Evolutionary conservation across 2,113 vertebrate species (phyloP).

Genomic region (Mustela nigripes): DNA sequence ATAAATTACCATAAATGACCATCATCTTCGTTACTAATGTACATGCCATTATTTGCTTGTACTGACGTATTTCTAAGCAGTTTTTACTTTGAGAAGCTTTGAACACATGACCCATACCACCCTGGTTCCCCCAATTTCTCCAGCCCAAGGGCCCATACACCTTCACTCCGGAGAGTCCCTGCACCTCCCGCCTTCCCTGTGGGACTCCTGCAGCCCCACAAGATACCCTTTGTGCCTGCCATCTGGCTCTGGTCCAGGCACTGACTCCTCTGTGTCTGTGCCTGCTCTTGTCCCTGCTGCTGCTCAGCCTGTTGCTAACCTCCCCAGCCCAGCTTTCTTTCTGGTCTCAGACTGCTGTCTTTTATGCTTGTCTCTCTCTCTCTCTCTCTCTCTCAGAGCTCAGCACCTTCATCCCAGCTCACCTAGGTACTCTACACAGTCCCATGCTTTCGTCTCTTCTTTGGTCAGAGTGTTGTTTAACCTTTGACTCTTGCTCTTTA

Average conservation of each 20-base stretch:
- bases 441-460: not conserved
- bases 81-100: constrained; percentile 37
- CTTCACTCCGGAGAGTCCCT: not conserved
- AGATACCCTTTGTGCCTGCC: not conserved
- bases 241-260: not conserved
- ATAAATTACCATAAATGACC: not conserved
- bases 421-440: not conserved
- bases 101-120: not conserved
- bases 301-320: too few relatives aligned
- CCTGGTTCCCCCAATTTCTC: not conserved
- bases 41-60: not conserved
- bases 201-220: not conserved
- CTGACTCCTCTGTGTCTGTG: not conserved
- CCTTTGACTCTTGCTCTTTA: not conserved
- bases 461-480: constrained; percentile 6
- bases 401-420: not conserved
- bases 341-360: not conserved
- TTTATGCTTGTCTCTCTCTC: not conserved
- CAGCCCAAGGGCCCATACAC: not conserved
- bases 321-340: not conserved
- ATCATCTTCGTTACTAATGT: not conserved
- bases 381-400: not conserved
- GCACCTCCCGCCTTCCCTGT: not conserved
- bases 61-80: not conserved
- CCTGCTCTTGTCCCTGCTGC: not conserved